A percentile compares a stretch with the other conserved stretches of the same genome.
These are phyloP conservation scores for Latrodectus geometricus DNA, from an alignment of 1,140 invertebrate genomes.

Conservation along the genomic window DNA sequence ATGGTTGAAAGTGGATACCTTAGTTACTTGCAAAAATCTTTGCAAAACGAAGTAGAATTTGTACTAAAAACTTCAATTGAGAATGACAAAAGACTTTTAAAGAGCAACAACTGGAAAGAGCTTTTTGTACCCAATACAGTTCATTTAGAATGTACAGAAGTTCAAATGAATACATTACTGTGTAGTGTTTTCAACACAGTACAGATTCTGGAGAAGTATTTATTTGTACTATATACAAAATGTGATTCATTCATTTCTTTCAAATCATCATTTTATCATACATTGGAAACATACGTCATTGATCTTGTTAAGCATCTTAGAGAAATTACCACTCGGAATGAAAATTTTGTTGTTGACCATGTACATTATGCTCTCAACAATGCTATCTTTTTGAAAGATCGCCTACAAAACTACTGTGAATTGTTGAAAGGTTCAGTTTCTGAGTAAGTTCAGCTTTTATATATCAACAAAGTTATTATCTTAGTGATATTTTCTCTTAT, in stretches of 20 bases:
- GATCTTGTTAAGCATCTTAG: slow-evolving; percentile 37
- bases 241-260: slow-evolving; percentile 41
- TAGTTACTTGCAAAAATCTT: slow-evolving; percentile 32
- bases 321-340: background rate
- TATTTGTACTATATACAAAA: slow-evolving; percentile 7
- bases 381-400: slow-evolving; percentile 44
- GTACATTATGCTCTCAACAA: slow-evolving; percentile 30
- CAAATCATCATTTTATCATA: slow-evolving; percentile 49
- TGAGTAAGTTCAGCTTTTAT: slow-evolving; percentile 28
- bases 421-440: slow-evolving; percentile 6
- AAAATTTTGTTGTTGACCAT: slow-evolving; percentile 19
- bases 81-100: slow-evolving; percentile 29
- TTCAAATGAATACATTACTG: slow-evolving; percentile 36
- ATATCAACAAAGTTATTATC: background rate
- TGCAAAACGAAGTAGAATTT: slow-evolving; percentile 43
- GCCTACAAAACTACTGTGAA: slow-evolving; percentile 23
- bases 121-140: slow-evolving; percentile 4
- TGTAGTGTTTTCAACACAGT: slow-evolving; percentile 26
- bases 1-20: slow-evolving; percentile 35
- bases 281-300: slow-evolving; percentile 54
- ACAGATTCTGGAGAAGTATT: slow-evolving; percentile 40
- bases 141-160: background rate
- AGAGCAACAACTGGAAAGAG: slow-evolving; percentile 23
- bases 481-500: no score
- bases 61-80: slow-evolving; percentile 18